These are phyloP conservation scores for Alsophila aescularia DNA, from an alignment of 2,888 invertebrate genomes.

Conservation along the genomic window DNA sequence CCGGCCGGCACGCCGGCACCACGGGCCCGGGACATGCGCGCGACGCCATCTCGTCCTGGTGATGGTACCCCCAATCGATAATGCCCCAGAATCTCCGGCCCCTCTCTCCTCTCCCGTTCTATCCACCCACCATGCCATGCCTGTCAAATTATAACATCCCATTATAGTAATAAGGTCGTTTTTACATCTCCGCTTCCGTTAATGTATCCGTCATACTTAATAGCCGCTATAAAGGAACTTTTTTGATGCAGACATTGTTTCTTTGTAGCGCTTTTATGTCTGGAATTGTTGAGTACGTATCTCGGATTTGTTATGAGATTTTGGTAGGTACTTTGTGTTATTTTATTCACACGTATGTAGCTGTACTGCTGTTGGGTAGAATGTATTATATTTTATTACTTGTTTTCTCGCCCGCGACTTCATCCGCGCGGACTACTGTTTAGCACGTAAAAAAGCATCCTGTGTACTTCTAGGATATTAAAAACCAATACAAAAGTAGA, in stretches of 20 bases:
- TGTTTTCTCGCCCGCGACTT: no score
- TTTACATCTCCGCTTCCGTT: conserved; percentile 66
- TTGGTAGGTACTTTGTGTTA: conserved; percentile 35
- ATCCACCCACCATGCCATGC: conserved; percentile 55
- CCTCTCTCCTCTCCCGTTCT: conserved; percentile 63
- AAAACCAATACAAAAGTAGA: no score
- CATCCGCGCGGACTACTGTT: no score
- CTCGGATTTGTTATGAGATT: conserved; percentile 41
- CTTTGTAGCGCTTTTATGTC: conserved; percentile 53
- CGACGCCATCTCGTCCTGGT: conserved; percentile 62
- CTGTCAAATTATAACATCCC: conserved; percentile 78
- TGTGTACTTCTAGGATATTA: no score
- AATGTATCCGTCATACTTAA: conserved; percentile 70
- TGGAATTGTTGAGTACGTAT: conserved; percentile 43
- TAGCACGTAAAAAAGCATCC: no score
- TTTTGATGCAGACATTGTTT: conserved; percentile 59
- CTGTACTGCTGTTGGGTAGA: background rate
- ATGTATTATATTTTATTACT: no score
- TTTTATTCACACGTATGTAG: conserved; percentile 9
- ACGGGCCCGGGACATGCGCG: conserved; percentile 36
- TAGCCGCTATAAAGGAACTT: conserved; percentile 72
- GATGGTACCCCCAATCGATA: conserved; percentile 78
- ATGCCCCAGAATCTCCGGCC: conserved; percentile 73
- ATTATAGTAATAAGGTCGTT: conserved; percentile 77
- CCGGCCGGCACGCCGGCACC: conserved; percentile 27